Percentiles rank a stretch among this genome's conserved stretches.
phyloP scores from a whole-genome alignment of 2,113 vertebrate species.

The Sylvietta virens region DNA sequence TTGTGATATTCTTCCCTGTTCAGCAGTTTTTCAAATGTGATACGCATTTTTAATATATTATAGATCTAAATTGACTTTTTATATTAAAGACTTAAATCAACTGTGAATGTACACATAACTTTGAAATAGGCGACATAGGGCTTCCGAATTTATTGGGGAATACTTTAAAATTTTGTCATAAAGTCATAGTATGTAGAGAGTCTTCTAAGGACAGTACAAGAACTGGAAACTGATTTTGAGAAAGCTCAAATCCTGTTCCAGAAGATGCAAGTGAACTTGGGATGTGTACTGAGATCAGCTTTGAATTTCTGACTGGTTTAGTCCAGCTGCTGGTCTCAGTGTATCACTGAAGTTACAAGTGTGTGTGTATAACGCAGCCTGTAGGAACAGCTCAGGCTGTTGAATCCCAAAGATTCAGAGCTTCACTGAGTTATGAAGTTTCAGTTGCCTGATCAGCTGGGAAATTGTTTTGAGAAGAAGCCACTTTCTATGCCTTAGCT shows the following conservation, averaged over 20 bases:
- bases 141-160: background rate
- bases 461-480: background rate
- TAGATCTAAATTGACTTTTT: background rate
- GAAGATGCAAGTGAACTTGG: background rate
- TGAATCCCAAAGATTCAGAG: background rate
- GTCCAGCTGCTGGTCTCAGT: background rate
- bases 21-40: background rate
- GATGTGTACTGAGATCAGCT: background rate
- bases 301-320: background rate
- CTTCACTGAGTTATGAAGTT: background rate
- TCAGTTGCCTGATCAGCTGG: background rate
- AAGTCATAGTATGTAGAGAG: background rate
- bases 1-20: background rate
- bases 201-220: background rate
- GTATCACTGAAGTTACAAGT: background rate
- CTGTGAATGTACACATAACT: rapidly evolving
- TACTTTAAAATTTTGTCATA: background rate
- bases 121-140: background rate
- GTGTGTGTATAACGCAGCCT: background rate
- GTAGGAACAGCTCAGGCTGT: background rate
- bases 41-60: background rate
- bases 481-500: background rate
- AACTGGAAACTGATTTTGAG: background rate
- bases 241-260: background rate
- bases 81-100: background rate